Evolutionary conservation across 2,113 vertebrate species (phyloP).

Genomic region (Rhynchomys soricoides): DNA sequence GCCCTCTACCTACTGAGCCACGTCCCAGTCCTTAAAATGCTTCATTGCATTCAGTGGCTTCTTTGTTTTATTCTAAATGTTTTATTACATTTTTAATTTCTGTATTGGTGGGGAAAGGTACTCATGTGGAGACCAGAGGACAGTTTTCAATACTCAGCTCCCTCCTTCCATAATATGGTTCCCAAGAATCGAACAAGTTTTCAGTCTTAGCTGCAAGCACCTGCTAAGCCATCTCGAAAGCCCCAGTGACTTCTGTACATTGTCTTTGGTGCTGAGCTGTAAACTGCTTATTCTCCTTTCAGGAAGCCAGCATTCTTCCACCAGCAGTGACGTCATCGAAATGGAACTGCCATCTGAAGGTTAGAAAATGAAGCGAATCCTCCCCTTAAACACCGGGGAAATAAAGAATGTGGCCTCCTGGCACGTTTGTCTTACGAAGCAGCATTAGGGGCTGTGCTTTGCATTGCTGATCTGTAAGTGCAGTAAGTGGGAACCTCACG

Average conservation of each 20-base stretch:
- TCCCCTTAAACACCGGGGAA: background rate
- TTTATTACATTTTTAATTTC: background rate
- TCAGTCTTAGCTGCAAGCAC: background rate
- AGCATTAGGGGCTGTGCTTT: background rate
- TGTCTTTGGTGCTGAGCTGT: background rate
- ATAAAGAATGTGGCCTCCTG: background rate
- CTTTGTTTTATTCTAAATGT: background rate
- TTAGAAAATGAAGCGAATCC: conserved; percentile 57
- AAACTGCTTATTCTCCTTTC: conserved; percentile 54
- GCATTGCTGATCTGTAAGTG: background rate
- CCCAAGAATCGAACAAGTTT: background rate
- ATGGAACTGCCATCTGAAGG: conserved; percentile 77
- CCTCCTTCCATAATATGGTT: background rate
- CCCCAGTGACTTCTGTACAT: background rate
- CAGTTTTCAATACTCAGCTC: background rate
- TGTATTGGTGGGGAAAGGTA: background rate
- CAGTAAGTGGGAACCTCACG: background rate
- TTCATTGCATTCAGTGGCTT: background rate
- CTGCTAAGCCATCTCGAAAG: background rate
- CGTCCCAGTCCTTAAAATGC: background rate
- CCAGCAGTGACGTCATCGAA: conserved; percentile 67
- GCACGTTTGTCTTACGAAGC: background rate
- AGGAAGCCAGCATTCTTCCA: conserved; percentile 66
- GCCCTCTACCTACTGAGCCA: background rate
- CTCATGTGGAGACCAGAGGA: background rate